Percentiles rank a stretch among this genome's conserved stretches.
Evolutionary conservation across 2,113 vertebrate species (phyloP).

Genomic region (Hippocampus abdominalis): DNA sequence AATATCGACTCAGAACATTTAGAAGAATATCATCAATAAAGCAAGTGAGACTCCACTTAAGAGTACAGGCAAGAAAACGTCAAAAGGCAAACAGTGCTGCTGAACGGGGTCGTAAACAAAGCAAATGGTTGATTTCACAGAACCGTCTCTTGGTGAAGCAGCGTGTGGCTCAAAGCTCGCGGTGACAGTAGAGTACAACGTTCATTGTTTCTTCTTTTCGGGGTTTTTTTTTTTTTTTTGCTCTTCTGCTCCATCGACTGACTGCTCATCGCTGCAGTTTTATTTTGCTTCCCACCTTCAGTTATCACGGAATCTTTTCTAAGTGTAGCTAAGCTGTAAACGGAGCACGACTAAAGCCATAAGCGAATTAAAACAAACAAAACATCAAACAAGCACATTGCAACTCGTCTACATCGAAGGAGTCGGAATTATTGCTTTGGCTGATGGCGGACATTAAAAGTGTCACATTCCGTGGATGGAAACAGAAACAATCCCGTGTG

Average conservation of each 20-base stretch:
- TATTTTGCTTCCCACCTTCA: slow-evolving; percentile 9
- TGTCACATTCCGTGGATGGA: slow-evolving; percentile 59
- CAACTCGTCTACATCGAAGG: slow-evolving; percentile 22
- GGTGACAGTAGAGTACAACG: background rate
- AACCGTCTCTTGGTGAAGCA: background rate
- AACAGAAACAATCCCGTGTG: slow-evolving; percentile 52
- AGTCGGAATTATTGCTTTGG: slow-evolving; percentile 66
- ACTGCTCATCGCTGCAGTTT: slow-evolving; percentile 20
- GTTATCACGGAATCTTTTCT: background rate
- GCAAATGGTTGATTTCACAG: background rate
- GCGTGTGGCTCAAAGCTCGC: background rate
- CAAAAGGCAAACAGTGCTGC: background rate
- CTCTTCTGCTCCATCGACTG: slow-evolving; percentile 18
- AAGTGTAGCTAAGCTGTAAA: background rate
- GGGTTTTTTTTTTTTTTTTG: background rate
- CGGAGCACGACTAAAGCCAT: slow-evolving; percentile 26
- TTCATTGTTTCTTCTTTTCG: background rate
- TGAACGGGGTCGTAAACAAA: background rate
- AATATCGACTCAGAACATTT: slow-evolving; percentile 38
- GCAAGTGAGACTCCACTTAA: slow-evolving; percentile 19
- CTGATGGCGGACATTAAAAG: slow-evolving; percentile 42
- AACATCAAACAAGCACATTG: slow-evolving; percentile 14
- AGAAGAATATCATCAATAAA: slow-evolving; percentile 17
- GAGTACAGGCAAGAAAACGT: background rate
- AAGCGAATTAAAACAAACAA: background rate